These are phyloP conservation scores for Eubucco bourcierii DNA, from an alignment of 2,113 vertebrate genomes.

Conservation along the genomic window DNA sequence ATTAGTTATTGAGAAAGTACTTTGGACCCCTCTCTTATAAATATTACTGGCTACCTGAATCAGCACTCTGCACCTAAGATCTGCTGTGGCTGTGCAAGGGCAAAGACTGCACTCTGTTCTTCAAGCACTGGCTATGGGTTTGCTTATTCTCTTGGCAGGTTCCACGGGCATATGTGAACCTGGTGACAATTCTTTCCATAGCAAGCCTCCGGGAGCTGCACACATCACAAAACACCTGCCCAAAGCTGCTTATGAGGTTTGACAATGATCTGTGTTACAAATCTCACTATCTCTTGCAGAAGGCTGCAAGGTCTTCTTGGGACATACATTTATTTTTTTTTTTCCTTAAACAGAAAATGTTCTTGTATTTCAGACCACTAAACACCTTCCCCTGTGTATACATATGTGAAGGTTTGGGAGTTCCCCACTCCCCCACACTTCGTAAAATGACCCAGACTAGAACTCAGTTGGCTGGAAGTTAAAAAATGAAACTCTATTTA, in stretches of 20 bases:
- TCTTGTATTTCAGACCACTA: neutral
- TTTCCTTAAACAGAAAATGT: neutral
- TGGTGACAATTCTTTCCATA: conserved; percentile 64
- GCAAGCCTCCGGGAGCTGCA: conserved; percentile 61
- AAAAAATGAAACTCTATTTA: too few relatives aligned
- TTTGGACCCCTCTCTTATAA: neutral
- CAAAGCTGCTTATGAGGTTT: conserved; percentile 69
- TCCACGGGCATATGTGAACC: conserved; percentile 77
- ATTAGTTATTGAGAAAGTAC: conserved; percentile 2
- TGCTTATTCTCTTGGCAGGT: conserved; percentile 63
- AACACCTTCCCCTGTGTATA: neutral
- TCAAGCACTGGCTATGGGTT: neutral
- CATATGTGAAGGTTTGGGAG: too few relatives aligned
- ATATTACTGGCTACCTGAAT: neutral
- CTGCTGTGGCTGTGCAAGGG: neutral
- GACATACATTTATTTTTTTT: neutral
- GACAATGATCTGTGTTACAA: neutral
- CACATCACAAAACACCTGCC: neutral
- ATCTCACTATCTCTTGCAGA: neutral
- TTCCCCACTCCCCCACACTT: too few relatives aligned
- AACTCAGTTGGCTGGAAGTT: too few relatives aligned
- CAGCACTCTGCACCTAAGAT: neutral
- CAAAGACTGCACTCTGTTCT: neutral
- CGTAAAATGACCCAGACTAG: too few relatives aligned
- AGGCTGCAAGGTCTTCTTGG: neutral